These are phyloP conservation scores for Cataglyphis rosenhaueri DNA, from an alignment of 2,888 invertebrate genomes.

Conservation along the genomic window DNA sequence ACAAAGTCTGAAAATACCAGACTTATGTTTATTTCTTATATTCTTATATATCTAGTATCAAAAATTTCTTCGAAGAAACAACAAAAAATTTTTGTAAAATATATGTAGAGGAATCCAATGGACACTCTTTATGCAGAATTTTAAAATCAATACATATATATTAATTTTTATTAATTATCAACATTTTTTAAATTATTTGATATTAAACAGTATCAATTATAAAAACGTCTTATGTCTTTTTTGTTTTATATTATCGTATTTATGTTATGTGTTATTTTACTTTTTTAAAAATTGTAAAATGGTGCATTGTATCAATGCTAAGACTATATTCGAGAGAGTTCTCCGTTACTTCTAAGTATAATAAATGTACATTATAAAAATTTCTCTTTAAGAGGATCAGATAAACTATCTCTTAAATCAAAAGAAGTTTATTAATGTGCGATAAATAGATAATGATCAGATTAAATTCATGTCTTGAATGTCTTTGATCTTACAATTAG, in stretches of 20 bases:
- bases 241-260: neutral
- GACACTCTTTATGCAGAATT: neutral
- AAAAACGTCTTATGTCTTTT: neutral
- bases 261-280: neutral
- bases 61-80: neutral
- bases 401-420: neutral
- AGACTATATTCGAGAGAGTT: neutral
- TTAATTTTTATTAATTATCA: slow-evolving; percentile 23
- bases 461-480: slow-evolving; percentile 1
- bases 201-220: slow-evolving; percentile 33
- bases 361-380: neutral
- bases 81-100: neutral
- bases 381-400: slow-evolving; percentile 4
- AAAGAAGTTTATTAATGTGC: neutral
- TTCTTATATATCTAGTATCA: neutral
- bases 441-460: slow-evolving; percentile 40
- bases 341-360: slow-evolving; percentile 1
- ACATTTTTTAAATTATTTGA: slow-evolving; percentile 2
- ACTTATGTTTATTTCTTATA: neutral
- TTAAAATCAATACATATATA: neutral
- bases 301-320: neutral
- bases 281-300: neutral
- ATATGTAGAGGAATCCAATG: neutral
- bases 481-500: neutral
- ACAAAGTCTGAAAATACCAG: neutral